phyloP scores from a whole-genome alignment of 2,888 invertebrate species.

The Morpho deidamia region DNA sequence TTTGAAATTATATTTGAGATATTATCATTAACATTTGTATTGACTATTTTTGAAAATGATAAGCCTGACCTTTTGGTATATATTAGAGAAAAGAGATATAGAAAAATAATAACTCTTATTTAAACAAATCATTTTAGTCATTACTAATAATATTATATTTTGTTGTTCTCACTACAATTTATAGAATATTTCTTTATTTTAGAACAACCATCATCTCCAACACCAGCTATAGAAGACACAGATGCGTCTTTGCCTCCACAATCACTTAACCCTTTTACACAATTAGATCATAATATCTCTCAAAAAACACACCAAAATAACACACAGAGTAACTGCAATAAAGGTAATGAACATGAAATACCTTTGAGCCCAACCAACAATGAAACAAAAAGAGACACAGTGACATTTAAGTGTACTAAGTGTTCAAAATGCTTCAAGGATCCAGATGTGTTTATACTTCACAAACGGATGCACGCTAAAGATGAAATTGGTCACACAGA shows the following conservation, averaged over 20 bases:
- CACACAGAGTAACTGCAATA: not conserved
- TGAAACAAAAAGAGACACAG: slow-evolving; percentile 30
- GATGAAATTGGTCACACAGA: slow-evolving; percentile 38
- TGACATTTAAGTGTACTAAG: slow-evolving; percentile 51
- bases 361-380: not conserved
- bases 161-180: not conserved
- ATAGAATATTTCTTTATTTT: not conserved
- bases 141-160: no score
- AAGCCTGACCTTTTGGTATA: no score
- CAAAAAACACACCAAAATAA: not conserved
- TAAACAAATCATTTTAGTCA: no score
- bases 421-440: slow-evolving; percentile 69
- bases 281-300: slow-evolving; percentile 12
- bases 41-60: no score
- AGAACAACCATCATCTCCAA: slow-evolving; percentile 8
- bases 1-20: no score
- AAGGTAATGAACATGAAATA: not conserved
- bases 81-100: no score
- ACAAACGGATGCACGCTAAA: slow-evolving; percentile 46
- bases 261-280: slow-evolving; percentile 10
- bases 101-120: no score
- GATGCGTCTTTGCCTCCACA: slow-evolving; percentile 5
- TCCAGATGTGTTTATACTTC: slow-evolving; percentile 59
- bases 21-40: no score
- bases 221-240: slow-evolving; percentile 17